Evolutionary conservation across 2,797 vertebrate genomes (phyloP).

Genomic region (Falco cherrug): DNA sequence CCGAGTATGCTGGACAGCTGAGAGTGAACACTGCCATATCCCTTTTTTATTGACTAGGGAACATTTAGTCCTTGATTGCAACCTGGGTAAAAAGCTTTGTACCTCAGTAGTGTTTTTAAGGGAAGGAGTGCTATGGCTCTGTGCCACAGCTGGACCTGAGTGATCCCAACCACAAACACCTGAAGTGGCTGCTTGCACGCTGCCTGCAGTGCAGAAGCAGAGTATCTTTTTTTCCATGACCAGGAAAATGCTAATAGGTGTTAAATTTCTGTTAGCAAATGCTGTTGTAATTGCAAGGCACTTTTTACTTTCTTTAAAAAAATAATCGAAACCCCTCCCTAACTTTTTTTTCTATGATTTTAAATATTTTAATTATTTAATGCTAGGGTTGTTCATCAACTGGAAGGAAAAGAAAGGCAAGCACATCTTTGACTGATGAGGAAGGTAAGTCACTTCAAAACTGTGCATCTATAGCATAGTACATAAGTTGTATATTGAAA

Average conservation of each 20-base stretch:
- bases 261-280: neutral
- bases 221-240: neutral
- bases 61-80: neutral
- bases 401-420: constrained; percentile 86
- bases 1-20: neutral
- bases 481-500: neutral
- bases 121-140: neutral
- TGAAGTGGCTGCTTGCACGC: neutral
- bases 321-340: neutral
- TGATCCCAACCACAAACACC: neutral
- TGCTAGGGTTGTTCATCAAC: constrained; percentile 73
- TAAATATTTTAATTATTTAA: constrained; percentile 6
- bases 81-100: neutral
- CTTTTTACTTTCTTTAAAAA: neutral
- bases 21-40: neutral
- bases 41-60: neutral
- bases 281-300: neutral
- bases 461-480: neutral
- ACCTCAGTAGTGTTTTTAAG: neutral
- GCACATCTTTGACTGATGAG: constrained; percentile 79
- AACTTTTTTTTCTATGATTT: neutral
- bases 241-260: neutral
- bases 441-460: constrained; percentile 65
- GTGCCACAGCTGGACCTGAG: neutral
- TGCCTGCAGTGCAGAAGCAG: neutral